These are phyloP conservation scores for Pseudomyrmex dendroicus DNA, from an alignment of 1,140 invertebrate genomes.

Conservation along the genomic window DNA sequence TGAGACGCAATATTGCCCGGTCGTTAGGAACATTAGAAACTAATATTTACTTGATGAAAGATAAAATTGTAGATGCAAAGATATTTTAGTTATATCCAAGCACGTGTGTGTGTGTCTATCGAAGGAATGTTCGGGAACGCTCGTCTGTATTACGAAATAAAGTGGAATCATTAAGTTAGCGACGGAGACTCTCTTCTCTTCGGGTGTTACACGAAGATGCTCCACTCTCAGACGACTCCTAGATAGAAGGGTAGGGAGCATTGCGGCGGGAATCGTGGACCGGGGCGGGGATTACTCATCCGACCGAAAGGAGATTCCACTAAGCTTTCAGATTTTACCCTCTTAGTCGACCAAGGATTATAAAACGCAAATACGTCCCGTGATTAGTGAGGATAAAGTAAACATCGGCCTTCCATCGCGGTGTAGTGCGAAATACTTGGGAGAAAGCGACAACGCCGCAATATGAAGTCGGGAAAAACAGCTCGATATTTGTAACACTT, in stretches of 20 bases:
- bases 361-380: conserved; percentile 85
- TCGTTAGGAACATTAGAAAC: neutral
- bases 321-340: conserved; percentile 85
- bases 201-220: conserved; percentile 73
- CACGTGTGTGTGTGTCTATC: neutral
- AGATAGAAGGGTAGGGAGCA: conserved; percentile 58
- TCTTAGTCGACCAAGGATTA: conserved; percentile 83
- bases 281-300: conserved; percentile 79
- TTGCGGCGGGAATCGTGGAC: conserved; percentile 67
- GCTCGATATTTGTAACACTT: neutral
- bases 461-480: neutral
- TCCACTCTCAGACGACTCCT: conserved; percentile 58
- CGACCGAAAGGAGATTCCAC: conserved; percentile 83
- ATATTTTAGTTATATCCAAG: no score
- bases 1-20: neutral
- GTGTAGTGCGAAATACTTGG: conserved; percentile 63
- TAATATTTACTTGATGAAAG: no score
- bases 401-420: conserved; percentile 76
- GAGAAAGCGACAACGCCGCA: conserved; percentile 24
- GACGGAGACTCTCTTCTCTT: conserved; percentile 69
- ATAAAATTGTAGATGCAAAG: no score
- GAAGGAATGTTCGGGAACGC: conserved; percentile 34
- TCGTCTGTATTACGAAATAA: conserved; percentile 81
- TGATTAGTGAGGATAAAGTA: conserved; percentile 84
- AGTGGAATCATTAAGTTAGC: conserved; percentile 83